phyloP scores from a whole-genome alignment of 2,797 vertebrate species.

The Manis crassicaudata region DNA sequence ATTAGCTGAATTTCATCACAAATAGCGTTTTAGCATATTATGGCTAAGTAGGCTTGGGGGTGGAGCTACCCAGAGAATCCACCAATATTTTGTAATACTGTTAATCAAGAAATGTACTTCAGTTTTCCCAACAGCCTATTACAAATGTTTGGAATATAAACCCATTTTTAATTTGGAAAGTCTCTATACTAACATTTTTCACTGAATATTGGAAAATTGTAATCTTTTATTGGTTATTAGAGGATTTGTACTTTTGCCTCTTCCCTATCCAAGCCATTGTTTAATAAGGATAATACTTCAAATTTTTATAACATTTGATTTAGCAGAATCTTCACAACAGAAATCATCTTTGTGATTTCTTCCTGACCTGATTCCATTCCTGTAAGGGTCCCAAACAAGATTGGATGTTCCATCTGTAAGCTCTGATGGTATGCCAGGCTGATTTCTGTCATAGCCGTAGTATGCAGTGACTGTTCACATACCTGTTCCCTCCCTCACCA shows the following conservation, averaged over 20 bases:
- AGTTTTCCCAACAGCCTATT: not conserved
- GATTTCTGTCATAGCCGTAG: not conserved
- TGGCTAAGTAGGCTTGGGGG: not conserved
- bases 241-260: conserved; percentile 26
- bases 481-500: not conserved
- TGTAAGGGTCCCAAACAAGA: not conserved
- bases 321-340: not conserved
- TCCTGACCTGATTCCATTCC: not conserved
- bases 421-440: not conserved
- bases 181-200: conserved; percentile 12
- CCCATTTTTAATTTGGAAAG: conserved; percentile 46
- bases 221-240: conserved; percentile 36
- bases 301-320: conserved; percentile 18
- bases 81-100: not conserved
- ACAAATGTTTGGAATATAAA: conserved; percentile 5
- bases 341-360: conserved; percentile 30
- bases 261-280: not conserved
- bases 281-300: conserved; percentile 45
- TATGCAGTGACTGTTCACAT: conserved; percentile 21
- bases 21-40: conserved; percentile 2
- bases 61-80: not conserved
- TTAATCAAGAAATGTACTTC: conserved; percentile 17
- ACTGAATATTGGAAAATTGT: not conserved
- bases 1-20: conserved; percentile 15
- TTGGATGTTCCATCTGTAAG: not conserved